Percentiles rank a stretch among this genome's conserved stretches.
Evolutionary conservation across 2,888 invertebrate species (phyloP).

Genomic region (Hypolimnas misippus): DNA sequence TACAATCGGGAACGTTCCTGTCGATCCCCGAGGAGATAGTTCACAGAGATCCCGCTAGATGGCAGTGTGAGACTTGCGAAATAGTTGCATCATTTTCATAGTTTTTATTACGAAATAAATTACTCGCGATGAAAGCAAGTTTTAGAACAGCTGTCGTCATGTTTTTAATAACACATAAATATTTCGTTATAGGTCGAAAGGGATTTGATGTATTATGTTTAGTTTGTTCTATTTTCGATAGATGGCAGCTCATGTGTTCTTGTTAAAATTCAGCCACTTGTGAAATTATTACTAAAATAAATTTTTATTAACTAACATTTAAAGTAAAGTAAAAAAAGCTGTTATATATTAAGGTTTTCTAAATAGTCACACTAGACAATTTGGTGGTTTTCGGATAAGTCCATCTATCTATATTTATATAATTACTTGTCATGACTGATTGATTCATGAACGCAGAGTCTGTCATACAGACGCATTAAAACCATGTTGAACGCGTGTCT

Average conservation of each 20-base stretch:
- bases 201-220: conserved; percentile 14
- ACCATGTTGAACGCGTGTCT: too few species aligned
- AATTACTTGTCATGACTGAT: too few species aligned
- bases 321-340: too few species aligned
- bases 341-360: too few species aligned
- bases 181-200: conserved; percentile 1
- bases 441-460: too few species aligned
- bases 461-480: too few species aligned
- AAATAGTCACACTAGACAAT: too few species aligned
- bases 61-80: conserved; percentile 29
- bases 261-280: background rate
- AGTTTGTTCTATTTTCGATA: conserved; percentile 24
- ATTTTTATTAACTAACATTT: too few species aligned
- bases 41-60: conserved; percentile 35
- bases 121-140: conserved; percentile 16
- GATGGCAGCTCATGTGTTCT: conserved; percentile 22
- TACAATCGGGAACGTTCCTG: conserved; percentile 32
- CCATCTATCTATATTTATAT: too few species aligned
- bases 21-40: conserved; percentile 30
- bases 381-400: too few species aligned
- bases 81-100: conserved; percentile 24
- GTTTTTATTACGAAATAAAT: conserved; percentile 31
- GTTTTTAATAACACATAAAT: conserved; percentile 12
- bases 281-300: background rate
- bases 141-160: conserved; percentile 12